These are phyloP conservation scores for Macropus fuliginosus DNA, from an alignment of 2,797 vertebrate genomes.

Conservation along the genomic window DNA sequence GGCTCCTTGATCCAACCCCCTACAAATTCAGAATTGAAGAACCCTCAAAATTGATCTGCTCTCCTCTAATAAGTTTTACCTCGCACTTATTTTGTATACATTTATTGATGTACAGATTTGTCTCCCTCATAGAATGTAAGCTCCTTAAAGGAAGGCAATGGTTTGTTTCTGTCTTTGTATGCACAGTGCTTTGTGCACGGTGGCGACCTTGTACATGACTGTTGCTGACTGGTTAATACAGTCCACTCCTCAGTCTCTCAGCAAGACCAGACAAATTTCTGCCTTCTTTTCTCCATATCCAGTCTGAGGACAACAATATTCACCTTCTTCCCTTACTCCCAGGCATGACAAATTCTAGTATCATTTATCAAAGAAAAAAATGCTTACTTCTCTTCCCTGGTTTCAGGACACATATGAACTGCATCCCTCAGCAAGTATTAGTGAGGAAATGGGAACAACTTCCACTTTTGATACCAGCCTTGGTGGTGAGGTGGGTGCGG, in stretches of 20 bases:
- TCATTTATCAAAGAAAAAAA: background rate
- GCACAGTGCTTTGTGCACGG: background rate
- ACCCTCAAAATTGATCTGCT: background rate
- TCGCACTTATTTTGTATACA: background rate
- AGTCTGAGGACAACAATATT: slow-evolving; percentile 12
- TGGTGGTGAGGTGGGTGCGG: background rate
- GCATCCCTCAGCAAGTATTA: background rate
- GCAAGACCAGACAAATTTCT: slow-evolving; percentile 24
- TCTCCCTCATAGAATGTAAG: background rate
- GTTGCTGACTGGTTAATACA: background rate
- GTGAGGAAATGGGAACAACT: background rate
- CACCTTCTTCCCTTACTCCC: background rate
- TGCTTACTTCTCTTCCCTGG: background rate
- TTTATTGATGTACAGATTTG: background rate
- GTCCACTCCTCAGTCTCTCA: background rate
- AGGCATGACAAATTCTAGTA: background rate
- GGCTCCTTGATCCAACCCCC: background rate
- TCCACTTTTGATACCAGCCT: background rate
- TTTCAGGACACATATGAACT: background rate
- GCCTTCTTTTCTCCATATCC: slow-evolving; percentile 46
- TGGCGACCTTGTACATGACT: background rate
- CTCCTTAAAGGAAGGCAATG: background rate
- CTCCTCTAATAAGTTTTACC: background rate
- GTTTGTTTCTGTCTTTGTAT: background rate
- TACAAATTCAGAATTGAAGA: background rate